Evolutionary conservation across 2,888 invertebrate genomes (phyloP), one percentile per base, ranked within the genome.

Genomic region (Drosophila nr. perissopoda): DNA sequence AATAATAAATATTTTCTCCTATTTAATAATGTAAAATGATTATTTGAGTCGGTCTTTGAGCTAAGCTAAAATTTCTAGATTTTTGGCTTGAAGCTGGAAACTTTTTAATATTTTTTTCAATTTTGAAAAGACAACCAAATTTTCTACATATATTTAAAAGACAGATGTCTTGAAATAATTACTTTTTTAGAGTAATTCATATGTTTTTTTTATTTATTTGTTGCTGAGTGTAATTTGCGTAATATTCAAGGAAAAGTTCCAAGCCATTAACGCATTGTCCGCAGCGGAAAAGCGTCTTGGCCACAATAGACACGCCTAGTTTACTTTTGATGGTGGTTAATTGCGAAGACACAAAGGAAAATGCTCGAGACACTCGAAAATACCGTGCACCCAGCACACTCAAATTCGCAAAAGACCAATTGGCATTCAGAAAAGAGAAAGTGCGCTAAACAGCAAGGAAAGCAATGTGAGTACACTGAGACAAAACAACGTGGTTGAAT

Each of bases 231-330:
- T 36, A 38, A 8, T 52, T 56, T 27, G 51, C 65, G 58, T 6
- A 54, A 57, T 42, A 29, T 62, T 46, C n/a, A 33, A 27, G 52
- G 46, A 60, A 73, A 66, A 65, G 11, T 16, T 49, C 29, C 21
- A 40, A 53, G 8, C 0, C n/a, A 49, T 48, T 56, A 56, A 60
- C 18, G 53, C 34, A 62, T 38, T 31, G 60, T 56, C 70, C 40
- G 46, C 59, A 13, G 21, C 21, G 60, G 8, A 49, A 33, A n/a
- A 31, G 21, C 29, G 29, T 56, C 42, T 51, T 51, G 58, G 62
- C 25, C 33, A 40, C n/a, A 16, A 38, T 2, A 62, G 71, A 62
- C 81, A 81, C 81, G 34, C 78, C 78, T 62, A 52, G 61, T 56
- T 70, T 54, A 33, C 31, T 31, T 68, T 6, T 1, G n/a, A 6